Conservation (phyloP, 2,888 invertebrate species). For the Silvanus unidentatus region DNA sequence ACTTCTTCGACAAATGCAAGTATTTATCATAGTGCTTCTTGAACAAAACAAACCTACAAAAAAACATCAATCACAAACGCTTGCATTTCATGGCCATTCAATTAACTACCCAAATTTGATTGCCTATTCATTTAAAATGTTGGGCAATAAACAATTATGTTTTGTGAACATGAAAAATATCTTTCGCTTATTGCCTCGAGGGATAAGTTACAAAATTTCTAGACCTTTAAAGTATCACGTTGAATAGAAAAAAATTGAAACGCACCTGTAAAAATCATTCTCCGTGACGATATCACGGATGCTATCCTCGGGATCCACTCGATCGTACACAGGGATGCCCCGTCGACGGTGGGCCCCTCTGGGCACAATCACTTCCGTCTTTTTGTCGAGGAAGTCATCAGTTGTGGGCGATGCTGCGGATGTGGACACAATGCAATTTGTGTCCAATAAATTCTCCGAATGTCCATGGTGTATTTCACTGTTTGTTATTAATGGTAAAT, state of each 20-base stretch:
- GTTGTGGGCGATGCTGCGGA: conserved; percentile 39
- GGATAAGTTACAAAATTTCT: too few relatives aligned
- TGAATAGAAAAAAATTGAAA: neutral
- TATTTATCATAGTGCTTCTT: conserved; percentile 60
- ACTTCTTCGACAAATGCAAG: conserved; percentile 55
- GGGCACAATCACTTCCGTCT: conserved; percentile 34
- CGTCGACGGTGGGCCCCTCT: conserved; percentile 31
- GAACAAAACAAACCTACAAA: conserved; percentile 56
- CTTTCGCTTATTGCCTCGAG: too few relatives aligned
- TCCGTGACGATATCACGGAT: conserved; percentile 58
- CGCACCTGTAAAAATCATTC: conserved; percentile 57
- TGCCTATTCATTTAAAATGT: too few relatives aligned
- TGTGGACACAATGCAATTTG: conserved; percentile 15
- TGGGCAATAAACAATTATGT: too few relatives aligned
- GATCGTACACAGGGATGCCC: conserved; percentile 47
- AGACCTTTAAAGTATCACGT: too few relatives aligned
- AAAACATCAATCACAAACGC: conserved; percentile 9
- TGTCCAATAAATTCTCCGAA: conserved; percentile 45
- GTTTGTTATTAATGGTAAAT: conserved; percentile 32
- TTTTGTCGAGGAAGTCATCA: conserved; percentile 35
- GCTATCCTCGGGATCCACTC: conserved; percentile 58
- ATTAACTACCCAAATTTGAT: neutral
- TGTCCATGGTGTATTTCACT: conserved; percentile 47
- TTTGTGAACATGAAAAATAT: too few relatives aligned
- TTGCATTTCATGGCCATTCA: neutral